These are phyloP conservation scores for Nycticorax nycticorax DNA, from an alignment of 2,113 vertebrate species.

Conservation along the genomic window DNA sequence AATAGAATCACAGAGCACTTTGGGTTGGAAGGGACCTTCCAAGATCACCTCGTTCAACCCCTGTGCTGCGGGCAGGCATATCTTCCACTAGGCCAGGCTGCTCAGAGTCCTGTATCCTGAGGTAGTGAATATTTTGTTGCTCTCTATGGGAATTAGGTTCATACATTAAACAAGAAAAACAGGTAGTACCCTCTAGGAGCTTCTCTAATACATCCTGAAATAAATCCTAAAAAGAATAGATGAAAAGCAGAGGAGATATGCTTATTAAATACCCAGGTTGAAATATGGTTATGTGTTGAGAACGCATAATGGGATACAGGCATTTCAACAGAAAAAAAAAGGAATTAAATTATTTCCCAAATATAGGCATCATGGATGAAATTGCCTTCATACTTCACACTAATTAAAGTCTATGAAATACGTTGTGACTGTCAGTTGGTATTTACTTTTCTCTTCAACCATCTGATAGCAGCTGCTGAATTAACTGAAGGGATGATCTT, in stretches of 20 bases:
- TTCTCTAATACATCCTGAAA: neutral
- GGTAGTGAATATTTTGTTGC: neutral
- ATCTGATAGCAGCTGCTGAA: neutral
- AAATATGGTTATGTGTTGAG: neutral
- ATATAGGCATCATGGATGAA: neutral
- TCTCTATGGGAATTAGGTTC: neutral
- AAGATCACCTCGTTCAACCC: neutral
- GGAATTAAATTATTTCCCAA: neutral
- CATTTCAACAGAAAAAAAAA: neutral
- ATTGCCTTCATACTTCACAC: neutral
- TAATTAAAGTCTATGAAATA: neutral
- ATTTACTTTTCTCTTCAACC: neutral
- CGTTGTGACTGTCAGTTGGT: neutral
- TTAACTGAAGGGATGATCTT: neutral
- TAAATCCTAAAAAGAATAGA: neutral
- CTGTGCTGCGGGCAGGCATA: neutral
- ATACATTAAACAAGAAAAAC: neutral
- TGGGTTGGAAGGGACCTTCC: neutral
- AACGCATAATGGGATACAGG: neutral
- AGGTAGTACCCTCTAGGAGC: neutral
- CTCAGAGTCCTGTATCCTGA: neutral
- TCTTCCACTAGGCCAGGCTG: neutral
- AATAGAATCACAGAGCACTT: neutral
- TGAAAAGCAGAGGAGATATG: neutral
- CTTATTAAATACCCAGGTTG: neutral